Base-by-base conservation (phyloP, 1,140 invertebrate species). In the Diploscapter pachys region DNA sequence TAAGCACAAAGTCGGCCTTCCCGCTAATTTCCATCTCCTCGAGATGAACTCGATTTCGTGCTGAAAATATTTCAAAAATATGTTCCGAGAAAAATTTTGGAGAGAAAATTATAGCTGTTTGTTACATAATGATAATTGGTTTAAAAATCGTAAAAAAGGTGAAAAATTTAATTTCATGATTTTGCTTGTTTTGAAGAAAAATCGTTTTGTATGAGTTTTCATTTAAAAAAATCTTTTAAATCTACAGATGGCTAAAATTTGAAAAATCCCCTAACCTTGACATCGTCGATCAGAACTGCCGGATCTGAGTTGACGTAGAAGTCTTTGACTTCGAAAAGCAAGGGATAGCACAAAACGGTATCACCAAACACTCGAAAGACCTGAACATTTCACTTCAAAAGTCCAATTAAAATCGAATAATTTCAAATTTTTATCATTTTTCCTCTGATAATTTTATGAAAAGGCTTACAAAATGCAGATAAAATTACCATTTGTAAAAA, bases 261-360 rank as follows among this genome's bases (percentile, higher is more conserved):
- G 31, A 31, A 31, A 31, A 31, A 31, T 31, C 31, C 31, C 31
- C 31, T 31, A 31, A 89, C 89, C 82, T 97, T 98, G 68, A 99
- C 96, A 84, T 99, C 95, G 86, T 99, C 94, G 74, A 99, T 97
- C 3, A 99, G 88, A 48, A 98, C 87, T 3, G 94, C 93, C 92
- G 98, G 97, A 85, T 99, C 96, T 83, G 96, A 91, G 80, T 96
- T 97, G 31, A 98, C 87, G 87, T 99, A 99, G 87, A 99, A 99
- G 85, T 99, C 95, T 2, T 92, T 94, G 2, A 97, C 92, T 89
- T 99, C 96, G 87, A 99, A 99, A 86, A 98, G 93, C 8, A 99
- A 87, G 9, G 96, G 96, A 87, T 98, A 99, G 86, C 96, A 98
- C 3, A 99, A 87, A 9, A 99, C 93, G 0, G 95, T 98, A 89